A percentile compares a stretch with the other conserved stretches of the same genome.
These are phyloP conservation scores for Forbesichthys agassizii DNA, from an alignment of 2,113 vertebrate species.

Conservation along the genomic window DNA sequence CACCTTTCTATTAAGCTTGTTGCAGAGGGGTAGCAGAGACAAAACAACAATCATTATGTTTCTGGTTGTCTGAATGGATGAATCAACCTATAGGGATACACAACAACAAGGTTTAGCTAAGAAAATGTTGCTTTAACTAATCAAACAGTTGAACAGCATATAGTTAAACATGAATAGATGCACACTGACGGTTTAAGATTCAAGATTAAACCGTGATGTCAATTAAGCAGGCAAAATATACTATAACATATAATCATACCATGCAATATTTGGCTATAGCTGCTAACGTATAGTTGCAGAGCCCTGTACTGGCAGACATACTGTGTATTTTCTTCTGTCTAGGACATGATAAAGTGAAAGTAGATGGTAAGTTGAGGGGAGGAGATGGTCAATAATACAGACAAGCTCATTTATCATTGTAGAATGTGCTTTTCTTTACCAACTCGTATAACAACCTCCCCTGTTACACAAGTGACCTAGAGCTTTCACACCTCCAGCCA, in stretches of 20 bases:
- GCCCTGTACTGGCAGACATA: too few species aligned
- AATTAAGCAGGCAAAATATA: too few species aligned
- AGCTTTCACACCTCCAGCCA: constrained; percentile 20
- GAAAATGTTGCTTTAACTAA: background rate
- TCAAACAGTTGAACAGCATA: background rate
- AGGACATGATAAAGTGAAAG: too few species aligned
- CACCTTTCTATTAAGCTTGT: constrained; percentile 87
- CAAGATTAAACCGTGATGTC: too few species aligned
- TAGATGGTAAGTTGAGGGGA: too few species aligned
- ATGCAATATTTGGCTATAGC: background rate
- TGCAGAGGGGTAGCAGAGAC: constrained; percentile 86
- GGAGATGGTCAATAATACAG: constrained; percentile 25
- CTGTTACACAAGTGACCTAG: constrained; percentile 50
- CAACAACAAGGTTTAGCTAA: background rate
- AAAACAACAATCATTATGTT: constrained; percentile 81
- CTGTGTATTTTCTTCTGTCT: too few species aligned
- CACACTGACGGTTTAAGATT: background rate
- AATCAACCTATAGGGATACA: constrained; percentile 81
- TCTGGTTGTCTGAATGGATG: constrained; percentile 87
- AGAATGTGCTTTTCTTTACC: constrained; percentile 23
- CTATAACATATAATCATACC: too few species aligned
- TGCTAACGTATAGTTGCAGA: too few species aligned
- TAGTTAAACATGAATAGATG: background rate
- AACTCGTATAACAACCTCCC: constrained; percentile 44
- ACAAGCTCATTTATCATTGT: constrained; percentile 46